Base-by-base conservation (phyloP, 2,888 invertebrate genomes). In the Pomacea canaliculata region DNA sequence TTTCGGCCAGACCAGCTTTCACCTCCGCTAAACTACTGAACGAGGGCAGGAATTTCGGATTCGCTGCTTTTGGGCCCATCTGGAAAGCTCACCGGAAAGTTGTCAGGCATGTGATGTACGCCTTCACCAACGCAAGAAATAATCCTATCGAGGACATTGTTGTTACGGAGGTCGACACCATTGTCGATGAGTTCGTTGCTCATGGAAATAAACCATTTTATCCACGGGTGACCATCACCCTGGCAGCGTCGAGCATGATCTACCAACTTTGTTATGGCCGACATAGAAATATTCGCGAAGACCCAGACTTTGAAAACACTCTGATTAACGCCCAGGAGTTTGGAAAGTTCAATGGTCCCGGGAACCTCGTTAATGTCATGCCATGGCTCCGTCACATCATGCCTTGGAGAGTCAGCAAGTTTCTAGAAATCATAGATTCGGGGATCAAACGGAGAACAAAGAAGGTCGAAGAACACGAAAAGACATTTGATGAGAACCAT, bases 351-450 rank as follows among this genome's bases (percentile, higher is more conserved):
- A 66, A 76, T 56, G 68, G 71, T 0, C 76, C 79, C 27, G 83
- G 82, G 19, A 83, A 82, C 67, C 81, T 80, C 7, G 70, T 81
- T 10, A 81, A 83, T 62, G 76, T 82, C 27, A 79, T 83, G 78
- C 82, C 83, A 1, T 83, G 80, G 81, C 70, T 78, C 51, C 69
- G 79, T 63, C 78, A 72, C 66, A 27, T 82, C 12, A 76, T 80
- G 16, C 79, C 76, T 1, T 62, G 71, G 67, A 78, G 76, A 68
- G 46, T 75, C 27, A 68, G 48, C 37, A 19, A 19, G 19, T 19
- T 68, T 27, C 18, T 9, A 37, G n/a, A 63, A 69, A 10, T 78
- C 83, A 69, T 49, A 79, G 51, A 37, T 8, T n/a, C 19, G 48
- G 18, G 8, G 1, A 1, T 68, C 7, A 59, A 72, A n/a, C 68